phyloP scores from a whole-genome alignment of 1,140 invertebrate genomes.

The Zaprionus nigranus region DNA sequence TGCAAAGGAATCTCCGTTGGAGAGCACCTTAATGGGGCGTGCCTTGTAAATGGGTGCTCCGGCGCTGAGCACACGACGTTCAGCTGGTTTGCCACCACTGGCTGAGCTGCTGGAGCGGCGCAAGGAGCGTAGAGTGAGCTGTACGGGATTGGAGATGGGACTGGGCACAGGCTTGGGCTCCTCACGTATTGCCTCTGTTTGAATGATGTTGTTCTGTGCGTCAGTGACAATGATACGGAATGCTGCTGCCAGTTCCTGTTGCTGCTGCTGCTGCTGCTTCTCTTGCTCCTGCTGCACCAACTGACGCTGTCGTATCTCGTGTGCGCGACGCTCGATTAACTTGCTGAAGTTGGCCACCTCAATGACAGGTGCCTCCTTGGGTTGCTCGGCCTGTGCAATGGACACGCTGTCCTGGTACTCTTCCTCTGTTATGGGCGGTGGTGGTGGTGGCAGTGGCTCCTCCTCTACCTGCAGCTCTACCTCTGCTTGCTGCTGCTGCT shows the following conservation, averaged over 20 bases:
- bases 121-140: slow-evolving; percentile 46
- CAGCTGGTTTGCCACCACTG: slow-evolving; percentile 56
- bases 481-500: not conserved
- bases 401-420: slow-evolving; percentile 31
- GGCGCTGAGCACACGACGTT: slow-evolving; percentile 69
- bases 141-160: slow-evolving; percentile 16
- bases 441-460: slow-evolving; percentile 57
- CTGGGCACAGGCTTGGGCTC: not conserved
- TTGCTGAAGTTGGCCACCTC: slow-evolving; percentile 78
- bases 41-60: slow-evolving; percentile 77
- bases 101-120: slow-evolving; percentile 57
- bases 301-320: slow-evolving; percentile 64
- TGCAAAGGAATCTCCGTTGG: slow-evolving; percentile 59
- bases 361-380: slow-evolving; percentile 69
- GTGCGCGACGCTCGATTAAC: slow-evolving; percentile 74
- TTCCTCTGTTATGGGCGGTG: slow-evolving; percentile 51
- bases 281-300: slow-evolving; percentile 25
- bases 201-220: slow-evolving; percentile 78
- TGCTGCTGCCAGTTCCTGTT: slow-evolving; percentile 4
- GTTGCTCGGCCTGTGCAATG: slow-evolving; percentile 55
- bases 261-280: slow-evolving; percentile 16
- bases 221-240: slow-evolving; percentile 82
- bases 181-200: slow-evolving; percentile 72
- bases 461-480: slow-evolving; percentile 8
- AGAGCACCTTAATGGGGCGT: slow-evolving; percentile 72